A percentile compares a stretch with the other conserved stretches of the same genome.
Conservation (phyloP, 2,888 invertebrate genomes). For the Drosophila phalerata region DNA sequence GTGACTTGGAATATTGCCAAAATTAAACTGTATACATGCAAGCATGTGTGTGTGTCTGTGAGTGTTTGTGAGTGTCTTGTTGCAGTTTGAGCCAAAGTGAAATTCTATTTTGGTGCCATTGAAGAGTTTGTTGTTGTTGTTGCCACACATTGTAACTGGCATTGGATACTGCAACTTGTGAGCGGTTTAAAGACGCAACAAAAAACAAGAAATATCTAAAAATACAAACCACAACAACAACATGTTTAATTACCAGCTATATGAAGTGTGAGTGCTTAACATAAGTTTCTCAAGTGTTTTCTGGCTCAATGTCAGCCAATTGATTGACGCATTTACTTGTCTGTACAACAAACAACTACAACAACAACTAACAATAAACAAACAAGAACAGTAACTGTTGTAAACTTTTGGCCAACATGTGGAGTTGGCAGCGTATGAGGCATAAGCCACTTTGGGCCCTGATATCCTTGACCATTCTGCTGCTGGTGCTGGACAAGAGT, state of each 20-base stretch:
- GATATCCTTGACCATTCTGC: conserved; percentile 77
- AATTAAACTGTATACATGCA: conserved; percentile 32
- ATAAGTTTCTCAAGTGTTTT: conserved; percentile 44
- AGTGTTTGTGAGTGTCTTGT: conserved; percentile 28
- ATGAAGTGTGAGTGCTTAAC: conserved; percentile 14
- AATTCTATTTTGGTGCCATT: conserved; percentile 68
- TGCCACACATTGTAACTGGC: conserved; percentile 39
- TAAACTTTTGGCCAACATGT: conserved; percentile 60
- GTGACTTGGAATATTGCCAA: conserved; percentile 53
- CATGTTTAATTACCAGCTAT: conserved; percentile 6
- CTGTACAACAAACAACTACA: conserved; percentile 32
- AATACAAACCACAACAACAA: conserved; percentile 2
- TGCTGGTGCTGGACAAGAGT: conserved; percentile 78
- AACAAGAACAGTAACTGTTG: conserved; percentile 13
- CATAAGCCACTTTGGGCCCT: conserved; percentile 81
- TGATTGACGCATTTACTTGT: conserved; percentile 51
- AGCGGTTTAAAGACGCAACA: conserved; percentile 48
- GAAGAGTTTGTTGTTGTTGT: conserved; percentile 37
- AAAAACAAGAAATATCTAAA: conserved; percentile 19
- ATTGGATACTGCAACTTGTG: conserved; percentile 51
- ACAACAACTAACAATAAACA: conserved; percentile 15
- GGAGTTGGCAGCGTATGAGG: conserved; percentile 76
- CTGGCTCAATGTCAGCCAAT: conserved; percentile 54
- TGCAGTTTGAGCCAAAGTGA: conserved; percentile 53
- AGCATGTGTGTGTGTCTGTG: conserved; percentile 1